Conservation (phyloP, 2,113 vertebrate species). For the Brachyhypopomus gauderio region DNA sequence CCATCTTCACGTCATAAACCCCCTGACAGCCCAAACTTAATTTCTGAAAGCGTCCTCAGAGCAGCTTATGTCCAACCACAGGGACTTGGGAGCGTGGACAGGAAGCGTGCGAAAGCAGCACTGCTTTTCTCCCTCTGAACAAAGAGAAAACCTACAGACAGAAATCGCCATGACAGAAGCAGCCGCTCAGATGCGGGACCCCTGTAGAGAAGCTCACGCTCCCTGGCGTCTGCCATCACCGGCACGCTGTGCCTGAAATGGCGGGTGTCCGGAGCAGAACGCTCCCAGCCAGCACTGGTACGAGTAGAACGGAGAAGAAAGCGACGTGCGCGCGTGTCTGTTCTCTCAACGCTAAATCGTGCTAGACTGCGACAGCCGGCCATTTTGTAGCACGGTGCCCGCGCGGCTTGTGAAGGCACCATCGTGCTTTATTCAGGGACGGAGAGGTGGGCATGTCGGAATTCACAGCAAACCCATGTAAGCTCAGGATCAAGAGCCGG, state of each 20-base stretch:
- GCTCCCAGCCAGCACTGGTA: conserved; percentile 6
- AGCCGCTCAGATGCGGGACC: conserved; percentile 48
- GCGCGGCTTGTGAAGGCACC: neutral
- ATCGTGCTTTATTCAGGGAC: conserved; percentile 10
- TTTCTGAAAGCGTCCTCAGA: conserved; percentile 21
- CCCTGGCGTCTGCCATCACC: conserved; percentile 38
- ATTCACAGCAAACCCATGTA: conserved; percentile 16
- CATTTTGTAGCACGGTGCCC: conserved; percentile 47
- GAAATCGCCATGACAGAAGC: conserved; percentile 57
- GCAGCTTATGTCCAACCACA: neutral
- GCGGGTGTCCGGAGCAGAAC: conserved; percentile 26
- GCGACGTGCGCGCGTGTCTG: neutral
- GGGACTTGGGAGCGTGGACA: conserved; percentile 5
- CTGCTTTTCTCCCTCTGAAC: conserved; percentile 27
- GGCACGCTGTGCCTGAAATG: conserved; percentile 41
- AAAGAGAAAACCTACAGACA: conserved; percentile 47
- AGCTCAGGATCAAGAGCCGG: conserved; percentile 53
- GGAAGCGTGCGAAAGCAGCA: conserved; percentile 20
- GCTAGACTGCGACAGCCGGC: conserved; percentile 30
- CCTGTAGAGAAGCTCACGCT: conserved; percentile 44
- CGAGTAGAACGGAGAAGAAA: conserved; percentile 20
- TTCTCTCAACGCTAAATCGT: conserved; percentile 24
- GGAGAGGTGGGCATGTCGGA: conserved; percentile 10
- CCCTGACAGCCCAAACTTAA: neutral
- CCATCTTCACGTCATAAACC: neutral